Evolutionary conservation across 2,888 invertebrate species (phyloP).

Genomic region (Blastobasis lacticolella): DNA sequence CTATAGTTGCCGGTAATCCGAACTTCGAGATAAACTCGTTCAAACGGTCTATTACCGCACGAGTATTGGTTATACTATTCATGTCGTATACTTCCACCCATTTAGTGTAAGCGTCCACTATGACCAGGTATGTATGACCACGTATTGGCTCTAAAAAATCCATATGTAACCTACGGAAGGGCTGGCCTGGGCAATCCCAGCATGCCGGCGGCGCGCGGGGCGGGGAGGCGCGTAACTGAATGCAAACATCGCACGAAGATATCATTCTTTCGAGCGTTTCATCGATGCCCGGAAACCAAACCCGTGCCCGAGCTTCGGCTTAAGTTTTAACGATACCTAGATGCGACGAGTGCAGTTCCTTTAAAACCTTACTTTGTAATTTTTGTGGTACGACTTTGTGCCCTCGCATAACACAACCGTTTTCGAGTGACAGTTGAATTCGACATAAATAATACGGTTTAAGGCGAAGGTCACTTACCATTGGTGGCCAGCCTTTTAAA

Average conservation of each 20-base stretch:
- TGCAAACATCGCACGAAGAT: neutral
- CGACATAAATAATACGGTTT: neutral
- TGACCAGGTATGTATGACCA: neutral
- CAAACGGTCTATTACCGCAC: neutral
- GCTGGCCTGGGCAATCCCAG: neutral
- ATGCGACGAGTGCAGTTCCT: no score
- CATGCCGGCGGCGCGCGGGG: neutral
- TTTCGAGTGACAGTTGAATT: neutral
- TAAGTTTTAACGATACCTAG: constrained; percentile 4
- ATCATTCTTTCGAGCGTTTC: neutral
- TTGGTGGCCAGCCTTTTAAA: neutral
- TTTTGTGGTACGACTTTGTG: neutral
- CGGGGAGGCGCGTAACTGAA: neutral
- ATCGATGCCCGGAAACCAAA: neutral
- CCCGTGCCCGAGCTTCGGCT: neutral
- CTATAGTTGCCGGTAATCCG: no score
- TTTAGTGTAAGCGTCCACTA: neutral
- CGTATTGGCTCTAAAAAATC: neutral
- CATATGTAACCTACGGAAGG: neutral
- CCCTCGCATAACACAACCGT: neutral
- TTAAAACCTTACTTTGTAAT: no score
- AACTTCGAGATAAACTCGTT: neutral
- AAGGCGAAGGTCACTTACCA: neutral
- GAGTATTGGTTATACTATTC: neutral
- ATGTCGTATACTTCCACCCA: neutral